Evolutionary conservation across 1,140 invertebrate genomes (phyloP).

Genomic region (Apis laboriosa): DNA sequence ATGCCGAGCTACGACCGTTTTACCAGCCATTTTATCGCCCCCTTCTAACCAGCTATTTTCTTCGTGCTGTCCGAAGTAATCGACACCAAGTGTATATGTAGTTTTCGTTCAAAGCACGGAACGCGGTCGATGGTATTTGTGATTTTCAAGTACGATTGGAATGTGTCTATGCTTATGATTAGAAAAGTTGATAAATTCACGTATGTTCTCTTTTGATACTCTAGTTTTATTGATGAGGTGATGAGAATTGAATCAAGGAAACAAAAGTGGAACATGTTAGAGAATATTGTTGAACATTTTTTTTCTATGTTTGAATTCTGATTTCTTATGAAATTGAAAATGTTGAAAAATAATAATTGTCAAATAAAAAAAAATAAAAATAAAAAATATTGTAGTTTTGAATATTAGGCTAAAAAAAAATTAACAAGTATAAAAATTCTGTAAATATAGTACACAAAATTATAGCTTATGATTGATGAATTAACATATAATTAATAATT

Average conservation of each 20-base stretch:
- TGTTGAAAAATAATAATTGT: no score
- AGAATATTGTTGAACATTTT: background rate
- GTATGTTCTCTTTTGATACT: background rate
- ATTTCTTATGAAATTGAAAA: background rate
- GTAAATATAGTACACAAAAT: no score
- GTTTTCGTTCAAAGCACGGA: background rate
- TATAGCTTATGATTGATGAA: no score
- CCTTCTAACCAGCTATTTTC: constrained; percentile 36
- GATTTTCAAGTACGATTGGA: background rate
- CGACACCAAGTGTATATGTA: constrained; percentile 23
- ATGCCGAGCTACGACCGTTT: constrained; percentile 28
- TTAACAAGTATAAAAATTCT: no score
- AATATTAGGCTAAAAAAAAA: no score
- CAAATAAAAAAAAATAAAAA: no score
- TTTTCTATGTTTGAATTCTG: background rate
- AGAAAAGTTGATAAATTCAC: background rate
- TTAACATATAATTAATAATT: no score
- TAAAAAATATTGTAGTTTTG: no score
- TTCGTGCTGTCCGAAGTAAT: constrained; percentile 26
- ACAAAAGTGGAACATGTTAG: background rate
- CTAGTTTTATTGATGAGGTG: background rate
- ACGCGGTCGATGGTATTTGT: background rate
- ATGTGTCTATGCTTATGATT: background rate
- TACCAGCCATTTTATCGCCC: constrained; percentile 44
- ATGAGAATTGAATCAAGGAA: background rate